phyloP scores from a whole-genome alignment of 2,797 vertebrate genomes.

The Capromys pilorides region DNA sequence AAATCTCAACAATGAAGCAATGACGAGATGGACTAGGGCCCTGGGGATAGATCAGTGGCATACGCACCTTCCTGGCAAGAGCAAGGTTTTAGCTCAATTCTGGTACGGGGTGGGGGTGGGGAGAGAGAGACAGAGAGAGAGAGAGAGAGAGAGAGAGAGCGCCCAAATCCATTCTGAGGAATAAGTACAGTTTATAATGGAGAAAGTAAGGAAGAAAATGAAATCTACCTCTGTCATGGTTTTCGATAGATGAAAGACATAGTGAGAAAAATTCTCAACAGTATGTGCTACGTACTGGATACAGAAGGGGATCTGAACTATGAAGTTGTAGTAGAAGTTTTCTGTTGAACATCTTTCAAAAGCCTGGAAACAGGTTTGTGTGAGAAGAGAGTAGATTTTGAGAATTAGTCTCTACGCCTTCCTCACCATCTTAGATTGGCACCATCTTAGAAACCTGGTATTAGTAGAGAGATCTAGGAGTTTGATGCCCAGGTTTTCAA shows the following conservation, averaged over 20 bases:
- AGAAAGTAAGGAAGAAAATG: background rate
- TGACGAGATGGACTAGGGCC: too few relatives aligned
- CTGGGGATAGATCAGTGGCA: too few relatives aligned
- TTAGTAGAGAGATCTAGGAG: background rate
- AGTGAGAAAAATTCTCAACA: background rate
- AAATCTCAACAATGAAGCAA: constrained; percentile 9
- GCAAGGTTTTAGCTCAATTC: too few relatives aligned
- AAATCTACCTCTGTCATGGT: background rate
- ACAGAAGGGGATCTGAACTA: background rate
- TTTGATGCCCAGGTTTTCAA: background rate
- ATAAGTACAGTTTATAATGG: background rate
- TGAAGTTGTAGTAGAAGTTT: constrained; percentile 16
- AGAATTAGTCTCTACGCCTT: background rate
- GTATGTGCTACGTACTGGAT: background rate
- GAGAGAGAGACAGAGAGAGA: too few relatives aligned
- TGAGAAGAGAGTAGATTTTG: background rate
- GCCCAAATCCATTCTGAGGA: background rate
- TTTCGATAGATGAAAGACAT: background rate
- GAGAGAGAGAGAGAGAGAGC: too few relatives aligned
- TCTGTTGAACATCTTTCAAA: background rate
- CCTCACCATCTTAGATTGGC: background rate
- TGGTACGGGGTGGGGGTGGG: too few relatives aligned
- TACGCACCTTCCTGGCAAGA: too few relatives aligned
- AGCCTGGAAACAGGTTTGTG: background rate
- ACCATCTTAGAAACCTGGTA: background rate